Evolutionary conservation across 2,113 vertebrate species (phyloP).

Genomic region (Microcebus griseorufus): DNA sequence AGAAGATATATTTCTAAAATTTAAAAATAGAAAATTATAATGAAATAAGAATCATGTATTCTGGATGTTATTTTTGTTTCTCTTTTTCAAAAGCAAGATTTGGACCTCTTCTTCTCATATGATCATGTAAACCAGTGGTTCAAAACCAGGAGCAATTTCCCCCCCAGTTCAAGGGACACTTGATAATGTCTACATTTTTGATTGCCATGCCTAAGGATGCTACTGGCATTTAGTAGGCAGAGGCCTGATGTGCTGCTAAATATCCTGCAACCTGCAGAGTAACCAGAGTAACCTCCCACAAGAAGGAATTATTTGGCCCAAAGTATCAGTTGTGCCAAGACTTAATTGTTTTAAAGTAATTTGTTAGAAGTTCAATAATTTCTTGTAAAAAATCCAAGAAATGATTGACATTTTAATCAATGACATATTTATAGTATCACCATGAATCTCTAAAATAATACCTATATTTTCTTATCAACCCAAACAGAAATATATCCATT

Average conservation of each 20-base stretch:
- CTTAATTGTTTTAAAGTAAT: neutral
- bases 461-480: neutral
- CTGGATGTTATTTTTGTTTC: neutral
- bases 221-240: neutral
- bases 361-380: neutral
- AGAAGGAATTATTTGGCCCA: neutral
- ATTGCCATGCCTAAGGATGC: neutral
- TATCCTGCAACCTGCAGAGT: neutral
- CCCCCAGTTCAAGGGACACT: neutral
- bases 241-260: neutral
- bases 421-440: neutral
- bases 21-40: neutral
- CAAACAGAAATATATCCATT: neutral
- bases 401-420: neutral
- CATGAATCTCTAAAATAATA: neutral
- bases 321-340: neutral
- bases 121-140: neutral
- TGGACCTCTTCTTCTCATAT: neutral
- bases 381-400: neutral
- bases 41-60: neutral
- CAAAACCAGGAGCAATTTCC: neutral
- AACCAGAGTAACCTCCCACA: neutral
- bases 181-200: neutral
- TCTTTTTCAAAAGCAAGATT: neutral
- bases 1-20: slow-evolving; percentile 4